A percentile compares a stretch with the other conserved stretches of the same genome.
These are phyloP conservation scores for Leptinotarsa peninsularis DNA, from an alignment of 2,888 invertebrate genomes.

Conservation along the genomic window DNA sequence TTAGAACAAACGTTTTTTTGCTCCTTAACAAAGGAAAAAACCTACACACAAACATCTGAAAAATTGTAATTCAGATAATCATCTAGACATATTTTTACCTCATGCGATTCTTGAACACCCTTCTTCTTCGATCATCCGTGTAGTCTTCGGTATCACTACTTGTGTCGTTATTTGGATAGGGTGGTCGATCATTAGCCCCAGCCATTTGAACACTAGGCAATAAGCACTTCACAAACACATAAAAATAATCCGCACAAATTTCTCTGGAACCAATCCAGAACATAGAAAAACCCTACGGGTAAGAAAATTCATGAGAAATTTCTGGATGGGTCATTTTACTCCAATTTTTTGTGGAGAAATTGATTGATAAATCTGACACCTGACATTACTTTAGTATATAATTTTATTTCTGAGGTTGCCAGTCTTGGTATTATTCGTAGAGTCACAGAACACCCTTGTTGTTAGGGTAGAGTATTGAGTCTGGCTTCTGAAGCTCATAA, in stretches of 20 bases:
- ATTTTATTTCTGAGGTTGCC: too few species aligned
- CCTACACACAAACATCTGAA: not conserved
- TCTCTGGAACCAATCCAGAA: slow-evolving; percentile 63
- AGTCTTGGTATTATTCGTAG: too few species aligned
- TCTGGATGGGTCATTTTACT: not conserved
- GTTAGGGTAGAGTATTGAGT: too few species aligned
- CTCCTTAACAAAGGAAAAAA: not conserved
- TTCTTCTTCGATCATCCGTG: slow-evolving; percentile 76
- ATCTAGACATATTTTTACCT: slow-evolving; percentile 66
- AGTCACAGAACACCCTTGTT: too few species aligned
- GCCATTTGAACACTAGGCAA: slow-evolving; percentile 63
- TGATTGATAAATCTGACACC: not conserved
- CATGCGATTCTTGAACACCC: slow-evolving; percentile 78
- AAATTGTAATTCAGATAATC: not conserved
- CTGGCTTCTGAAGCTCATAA: too few species aligned
- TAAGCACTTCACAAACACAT: slow-evolving; percentile 63
- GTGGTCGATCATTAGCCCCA: slow-evolving; percentile 62
- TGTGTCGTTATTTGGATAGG: slow-evolving; percentile 71
- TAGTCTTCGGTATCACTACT: slow-evolving; percentile 91
- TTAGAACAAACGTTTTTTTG: not conserved
- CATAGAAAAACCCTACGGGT: slow-evolving; percentile 52
- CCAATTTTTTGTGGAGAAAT: too few species aligned
- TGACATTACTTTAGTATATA: not conserved
- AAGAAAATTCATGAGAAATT: not conserved
- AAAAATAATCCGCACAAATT: slow-evolving; percentile 61